A percentile compares a stretch with the other conserved stretches of the same genome.
Evolutionary conservation across 2,888 invertebrate genomes (phyloP).

Genomic region (Drosophila multiciliata): DNA sequence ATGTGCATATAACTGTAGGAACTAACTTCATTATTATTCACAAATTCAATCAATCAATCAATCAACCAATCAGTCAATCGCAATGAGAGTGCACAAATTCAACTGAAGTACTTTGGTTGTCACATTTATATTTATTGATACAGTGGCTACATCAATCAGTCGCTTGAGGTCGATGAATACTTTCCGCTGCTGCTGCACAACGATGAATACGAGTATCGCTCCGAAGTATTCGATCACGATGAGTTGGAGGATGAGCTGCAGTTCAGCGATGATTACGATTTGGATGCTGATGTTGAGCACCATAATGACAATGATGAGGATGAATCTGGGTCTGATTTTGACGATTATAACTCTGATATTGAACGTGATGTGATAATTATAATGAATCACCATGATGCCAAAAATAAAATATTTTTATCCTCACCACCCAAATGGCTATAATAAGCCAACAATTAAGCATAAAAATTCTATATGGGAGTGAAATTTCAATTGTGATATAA

Average conservation of each 20-base stretch:
- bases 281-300: slow-evolving; percentile 47
- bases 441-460: slow-evolving; percentile 18
- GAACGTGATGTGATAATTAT: slow-evolving; percentile 30
- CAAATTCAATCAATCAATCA: slow-evolving; percentile 24
- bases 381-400: slow-evolving; percentile 28
- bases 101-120: slow-evolving; percentile 61
- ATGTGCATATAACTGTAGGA: slow-evolving; percentile 27
- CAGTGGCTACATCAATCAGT: slow-evolving; percentile 97
- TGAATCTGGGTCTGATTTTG: slow-evolving; percentile 45
- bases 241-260: slow-evolving; percentile 82
- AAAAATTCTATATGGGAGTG: neutral
- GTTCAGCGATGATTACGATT: slow-evolving; percentile 81
- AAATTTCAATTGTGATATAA: slow-evolving; percentile 44
- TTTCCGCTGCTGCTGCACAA: slow-evolving; percentile 89
- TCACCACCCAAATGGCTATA: slow-evolving; percentile 38
- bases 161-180: slow-evolving; percentile 96
- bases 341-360: slow-evolving; percentile 16
- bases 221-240: slow-evolving; percentile 77
- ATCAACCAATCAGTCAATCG: slow-evolving; percentile 38
- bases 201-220: slow-evolving; percentile 75
- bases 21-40: slow-evolving; percentile 41
- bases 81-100: slow-evolving; percentile 30
- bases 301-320: slow-evolving; percentile 46
- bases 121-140: slow-evolving; percentile 84
- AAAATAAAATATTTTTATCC: slow-evolving; percentile 45